Conservation (phyloP, 2,797 vertebrate species). For the Arrhamphus sclerolepis region DNA sequence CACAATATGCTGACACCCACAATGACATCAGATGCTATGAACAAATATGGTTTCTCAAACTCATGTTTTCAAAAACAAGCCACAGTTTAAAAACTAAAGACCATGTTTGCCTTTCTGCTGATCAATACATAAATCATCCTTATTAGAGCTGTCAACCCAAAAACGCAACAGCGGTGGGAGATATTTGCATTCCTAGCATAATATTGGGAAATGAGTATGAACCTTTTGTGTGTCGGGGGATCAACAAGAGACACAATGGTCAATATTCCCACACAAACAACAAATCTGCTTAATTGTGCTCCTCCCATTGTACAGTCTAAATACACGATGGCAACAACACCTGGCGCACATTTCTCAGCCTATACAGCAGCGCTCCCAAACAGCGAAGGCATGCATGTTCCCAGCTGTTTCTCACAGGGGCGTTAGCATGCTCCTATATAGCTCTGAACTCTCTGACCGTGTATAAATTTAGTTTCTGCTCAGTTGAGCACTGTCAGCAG, state of each 20-base stretch:
- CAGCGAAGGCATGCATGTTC: conserved; percentile 17
- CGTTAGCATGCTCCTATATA: conserved; percentile 37
- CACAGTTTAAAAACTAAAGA: not conserved
- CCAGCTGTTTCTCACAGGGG: conserved; percentile 60
- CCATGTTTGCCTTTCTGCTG: too few relatives aligned
- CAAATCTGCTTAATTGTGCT: too few relatives aligned
- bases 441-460: conserved; percentile 40
- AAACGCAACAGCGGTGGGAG: not conserved
- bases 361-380: conserved; percentile 7
- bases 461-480: conserved; percentile 71
- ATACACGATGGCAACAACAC: conserved; percentile 17
- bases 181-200: not conserved
- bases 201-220: not conserved
- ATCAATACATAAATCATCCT: not conserved
- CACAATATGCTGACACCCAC: conserved; percentile 48
- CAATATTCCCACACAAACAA: not conserved
- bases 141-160: too few relatives aligned
- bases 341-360: conserved; percentile 25
- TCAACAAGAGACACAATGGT: not conserved
- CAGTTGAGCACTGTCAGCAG: conserved; percentile 65
- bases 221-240: not conserved
- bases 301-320: too few relatives aligned
- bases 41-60: conserved; percentile 25
- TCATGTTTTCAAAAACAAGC: conserved; percentile 13
- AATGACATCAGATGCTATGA: conserved; percentile 58